These are phyloP conservation scores for Drosophila watanabei DNA, from an alignment of 1,140 invertebrate species.

Conservation along the genomic window DNA sequence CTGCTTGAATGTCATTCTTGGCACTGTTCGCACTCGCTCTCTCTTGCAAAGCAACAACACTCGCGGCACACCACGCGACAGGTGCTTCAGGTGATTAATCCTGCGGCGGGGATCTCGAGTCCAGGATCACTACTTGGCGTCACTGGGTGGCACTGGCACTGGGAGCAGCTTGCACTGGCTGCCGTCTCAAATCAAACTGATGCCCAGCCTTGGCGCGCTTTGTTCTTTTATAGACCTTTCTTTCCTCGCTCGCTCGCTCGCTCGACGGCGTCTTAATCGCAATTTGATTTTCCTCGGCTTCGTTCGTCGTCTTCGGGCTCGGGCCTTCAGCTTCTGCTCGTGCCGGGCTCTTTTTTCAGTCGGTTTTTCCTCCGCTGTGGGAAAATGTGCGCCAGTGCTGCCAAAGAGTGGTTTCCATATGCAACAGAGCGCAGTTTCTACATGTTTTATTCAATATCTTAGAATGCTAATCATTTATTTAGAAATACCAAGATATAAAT, in stretches of 20 bases:
- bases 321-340: slow-evolving; percentile 21
- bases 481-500: neutral
- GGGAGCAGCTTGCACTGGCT: slow-evolving; percentile 58
- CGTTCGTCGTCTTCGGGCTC: slow-evolving; percentile 40
- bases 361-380: slow-evolving; percentile 34
- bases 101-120: slow-evolving; percentile 29
- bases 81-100: slow-evolving; percentile 52
- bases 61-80: slow-evolving; percentile 48
- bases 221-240: slow-evolving; percentile 85
- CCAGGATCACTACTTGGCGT: slow-evolving; percentile 10
- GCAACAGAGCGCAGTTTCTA: neutral
- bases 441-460: neutral
- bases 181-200: slow-evolving; percentile 78
- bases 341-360: slow-evolving; percentile 19
- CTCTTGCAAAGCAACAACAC: slow-evolving; percentile 26
- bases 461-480: neutral
- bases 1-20: slow-evolving; percentile 60
- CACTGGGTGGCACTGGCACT: slow-evolving; percentile 21
- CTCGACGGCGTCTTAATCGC: slow-evolving; percentile 57
- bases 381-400: slow-evolving; percentile 25
- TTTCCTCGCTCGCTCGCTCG: slow-evolving; percentile 36
- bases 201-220: slow-evolving; percentile 70
- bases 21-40: slow-evolving; percentile 27
- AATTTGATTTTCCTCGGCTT: slow-evolving; percentile 76
- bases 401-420: neutral